Evolutionary conservation across 1,140 invertebrate species (phyloP).

Genomic region (Drosophila leontia): DNA sequence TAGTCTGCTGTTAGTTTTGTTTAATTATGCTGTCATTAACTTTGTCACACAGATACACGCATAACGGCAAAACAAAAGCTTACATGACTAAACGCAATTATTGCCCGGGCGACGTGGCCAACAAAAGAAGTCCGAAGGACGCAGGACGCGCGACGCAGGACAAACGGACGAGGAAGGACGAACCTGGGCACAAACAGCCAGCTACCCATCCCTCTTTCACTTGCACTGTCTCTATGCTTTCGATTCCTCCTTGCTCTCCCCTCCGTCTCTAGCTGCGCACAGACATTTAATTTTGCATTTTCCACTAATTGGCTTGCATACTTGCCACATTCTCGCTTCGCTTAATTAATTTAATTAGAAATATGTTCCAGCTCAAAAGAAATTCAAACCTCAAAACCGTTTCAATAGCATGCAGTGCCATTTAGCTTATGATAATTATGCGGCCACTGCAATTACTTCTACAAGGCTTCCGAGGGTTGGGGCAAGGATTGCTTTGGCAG

Average conservation of each 20-base stretch:
- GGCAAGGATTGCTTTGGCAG: not conserved
- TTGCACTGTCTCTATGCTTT: not conserved
- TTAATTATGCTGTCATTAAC: constrained; percentile 83
- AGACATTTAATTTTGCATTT: constrained; percentile 82
- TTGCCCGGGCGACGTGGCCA: constrained; percentile 43
- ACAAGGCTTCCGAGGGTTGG: constrained; percentile 6
- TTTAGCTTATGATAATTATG: constrained; percentile 58
- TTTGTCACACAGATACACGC: constrained; percentile 65
- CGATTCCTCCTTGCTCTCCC: too few species aligned
- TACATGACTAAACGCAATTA: constrained; percentile 82
- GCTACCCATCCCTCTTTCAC: not conserved
- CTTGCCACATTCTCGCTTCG: constrained; percentile 67
- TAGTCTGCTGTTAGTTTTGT: constrained; percentile 81
- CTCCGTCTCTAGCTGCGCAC: constrained; percentile 16
- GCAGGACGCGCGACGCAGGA: too few species aligned
- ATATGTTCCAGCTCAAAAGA: constrained; percentile 75
- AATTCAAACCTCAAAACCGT: constrained; percentile 46
- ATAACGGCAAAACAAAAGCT: constrained; percentile 62
- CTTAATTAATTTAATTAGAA: constrained; percentile 82
- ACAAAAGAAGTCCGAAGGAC: constrained; percentile 45
- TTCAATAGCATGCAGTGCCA: constrained; percentile 39
- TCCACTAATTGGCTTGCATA: constrained; percentile 79
- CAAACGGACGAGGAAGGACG: constrained; percentile 10
- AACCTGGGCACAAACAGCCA: constrained; percentile 25
- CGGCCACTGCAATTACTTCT: constrained; percentile 31